Conservation (phyloP, 1,140 invertebrate species). For the Drosophila pruinosa region DNA sequence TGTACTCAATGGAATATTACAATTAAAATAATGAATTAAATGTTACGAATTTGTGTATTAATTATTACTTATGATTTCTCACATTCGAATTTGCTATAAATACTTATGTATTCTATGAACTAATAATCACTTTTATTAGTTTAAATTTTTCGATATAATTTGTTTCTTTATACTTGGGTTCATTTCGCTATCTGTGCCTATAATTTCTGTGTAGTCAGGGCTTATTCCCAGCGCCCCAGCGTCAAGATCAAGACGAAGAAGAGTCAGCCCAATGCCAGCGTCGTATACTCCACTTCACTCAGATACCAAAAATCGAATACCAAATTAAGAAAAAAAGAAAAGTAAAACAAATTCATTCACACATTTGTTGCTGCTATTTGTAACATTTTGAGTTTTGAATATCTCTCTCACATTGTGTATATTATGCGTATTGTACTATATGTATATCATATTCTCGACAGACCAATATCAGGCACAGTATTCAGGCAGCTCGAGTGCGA, state of each 20-base stretch:
- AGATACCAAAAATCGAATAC: neutral
- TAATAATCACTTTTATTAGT: neutral
- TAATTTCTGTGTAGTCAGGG: slow-evolving; percentile 28
- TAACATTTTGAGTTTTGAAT: slow-evolving; percentile 41
- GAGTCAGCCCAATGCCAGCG: slow-evolving; percentile 24
- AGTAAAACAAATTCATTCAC: neutral
- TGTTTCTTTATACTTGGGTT: slow-evolving; percentile 7
- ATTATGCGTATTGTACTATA: slow-evolving; percentile 28
- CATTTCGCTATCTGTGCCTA: slow-evolving; percentile 23
- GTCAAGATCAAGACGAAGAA: slow-evolving; percentile 23
- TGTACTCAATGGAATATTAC: neutral
- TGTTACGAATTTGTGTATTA: slow-evolving; percentile 10
- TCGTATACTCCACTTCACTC: slow-evolving; percentile 29
- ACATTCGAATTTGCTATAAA: slow-evolving; percentile 7
- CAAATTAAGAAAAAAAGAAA: neutral
- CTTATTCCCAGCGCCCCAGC: slow-evolving; percentile 54
- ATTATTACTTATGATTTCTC: neutral
- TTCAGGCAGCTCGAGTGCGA: slow-evolving; percentile 64
- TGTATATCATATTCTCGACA: slow-evolving; percentile 70
- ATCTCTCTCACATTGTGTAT: slow-evolving; percentile 24
- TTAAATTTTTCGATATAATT: slow-evolving; percentile 25
- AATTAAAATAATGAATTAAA: slow-evolving; percentile 15
- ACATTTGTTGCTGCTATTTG: slow-evolving; percentile 26
- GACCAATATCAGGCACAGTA: slow-evolving; percentile 81
- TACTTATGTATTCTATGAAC: slow-evolving; percentile 20